These are phyloP conservation scores for Pachyuromys duprasi DNA, from an alignment of 2,797 vertebrate genomes.

Conservation along the genomic window DNA sequence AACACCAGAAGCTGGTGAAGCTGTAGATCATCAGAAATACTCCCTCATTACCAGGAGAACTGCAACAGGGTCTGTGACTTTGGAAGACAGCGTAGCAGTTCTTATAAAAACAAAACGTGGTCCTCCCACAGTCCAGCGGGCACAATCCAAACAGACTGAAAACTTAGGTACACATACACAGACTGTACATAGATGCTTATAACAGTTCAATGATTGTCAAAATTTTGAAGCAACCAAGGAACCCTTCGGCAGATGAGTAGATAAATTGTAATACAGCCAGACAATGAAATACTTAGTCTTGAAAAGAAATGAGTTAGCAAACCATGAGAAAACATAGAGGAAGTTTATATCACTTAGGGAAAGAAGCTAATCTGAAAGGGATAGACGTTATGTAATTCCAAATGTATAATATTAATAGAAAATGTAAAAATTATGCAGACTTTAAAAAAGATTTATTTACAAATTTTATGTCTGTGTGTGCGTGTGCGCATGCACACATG, in stretches of 20 bases:
- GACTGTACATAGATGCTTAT: background rate
- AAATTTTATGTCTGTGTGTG: background rate
- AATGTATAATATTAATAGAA: background rate
- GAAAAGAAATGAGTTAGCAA: background rate
- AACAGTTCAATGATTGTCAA: background rate
- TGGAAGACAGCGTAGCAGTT: background rate
- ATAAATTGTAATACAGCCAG: background rate
- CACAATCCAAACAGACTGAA: background rate
- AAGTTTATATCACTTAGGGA: background rate
- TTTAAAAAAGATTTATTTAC: background rate
- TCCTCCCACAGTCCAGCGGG: background rate
- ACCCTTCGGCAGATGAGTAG: background rate
- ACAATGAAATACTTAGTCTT: background rate
- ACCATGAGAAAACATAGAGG: background rate
- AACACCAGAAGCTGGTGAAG: background rate
- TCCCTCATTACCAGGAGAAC: background rate
- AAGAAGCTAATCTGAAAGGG: background rate
- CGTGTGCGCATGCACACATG: too few species aligned
- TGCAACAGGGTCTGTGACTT: background rate
- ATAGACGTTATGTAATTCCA: background rate
- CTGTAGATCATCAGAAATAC: background rate
- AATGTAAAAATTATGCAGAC: background rate
- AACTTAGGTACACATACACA: background rate
- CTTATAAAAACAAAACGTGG: background rate
- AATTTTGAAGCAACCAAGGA: background rate